phyloP scores from a whole-genome alignment of 2,888 invertebrate species.

The Amphipoea oculea region DNA sequence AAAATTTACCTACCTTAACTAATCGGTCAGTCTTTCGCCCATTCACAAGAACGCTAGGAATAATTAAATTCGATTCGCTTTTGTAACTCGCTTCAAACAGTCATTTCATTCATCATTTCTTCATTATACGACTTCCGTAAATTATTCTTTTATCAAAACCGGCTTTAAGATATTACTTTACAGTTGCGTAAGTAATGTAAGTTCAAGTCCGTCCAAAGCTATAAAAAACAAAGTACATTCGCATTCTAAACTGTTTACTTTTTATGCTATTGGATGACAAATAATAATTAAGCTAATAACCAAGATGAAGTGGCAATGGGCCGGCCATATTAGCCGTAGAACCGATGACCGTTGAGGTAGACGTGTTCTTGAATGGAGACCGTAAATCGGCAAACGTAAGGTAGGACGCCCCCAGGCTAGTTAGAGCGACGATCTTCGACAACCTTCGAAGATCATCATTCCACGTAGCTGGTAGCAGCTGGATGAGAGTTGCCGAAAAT shows the following conservation, averaged over 20 bases:
- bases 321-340: no score
- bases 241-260: constrained; percentile 38
- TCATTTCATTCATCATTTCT: constrained; percentile 21
- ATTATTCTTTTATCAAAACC: constrained; percentile 35
- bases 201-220: constrained; percentile 48
- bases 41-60: neutral
- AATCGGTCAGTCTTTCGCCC: neutral
- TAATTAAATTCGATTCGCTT: constrained; percentile 12
- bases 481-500: no score
- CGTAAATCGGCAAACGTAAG: no score
- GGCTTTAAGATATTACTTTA: constrained; percentile 30
- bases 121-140: constrained; percentile 1
- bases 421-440: no score
- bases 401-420: no score
- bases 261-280: constrained; percentile 8
- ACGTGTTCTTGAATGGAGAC: no score
- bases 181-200: constrained; percentile 34
- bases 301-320: no score
- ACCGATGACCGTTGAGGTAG: no score
- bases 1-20: neutral
- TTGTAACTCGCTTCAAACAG: neutral
- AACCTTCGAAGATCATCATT: no score
- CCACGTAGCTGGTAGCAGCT: no score
- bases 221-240: constrained; percentile 55
- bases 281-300: no score